Conservation (phyloP, 2,888 invertebrate species). For the Cephus sareptanus region DNA sequence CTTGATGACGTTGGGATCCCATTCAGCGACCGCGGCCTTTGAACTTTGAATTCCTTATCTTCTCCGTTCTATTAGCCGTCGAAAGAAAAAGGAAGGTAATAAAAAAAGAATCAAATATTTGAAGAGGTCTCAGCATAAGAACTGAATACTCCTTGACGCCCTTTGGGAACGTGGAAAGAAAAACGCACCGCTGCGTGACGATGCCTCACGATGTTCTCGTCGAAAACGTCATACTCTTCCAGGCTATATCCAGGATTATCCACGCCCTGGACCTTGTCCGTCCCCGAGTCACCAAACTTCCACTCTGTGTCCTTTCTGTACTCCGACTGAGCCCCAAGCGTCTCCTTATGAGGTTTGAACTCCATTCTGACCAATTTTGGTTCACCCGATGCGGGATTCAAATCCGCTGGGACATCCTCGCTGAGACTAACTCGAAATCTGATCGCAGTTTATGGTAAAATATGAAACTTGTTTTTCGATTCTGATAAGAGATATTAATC, state of each 20-base stretch:
- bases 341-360: not conserved
- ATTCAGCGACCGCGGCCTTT: not conserved
- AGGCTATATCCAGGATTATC: conserved; percentile 2
- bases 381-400: not conserved
- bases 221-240: conserved; percentile 11
- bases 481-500: not conserved
- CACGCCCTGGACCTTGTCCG: not conserved
- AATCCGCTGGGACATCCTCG: conserved; percentile 1
- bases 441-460: not conserved
- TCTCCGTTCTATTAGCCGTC: not conserved
- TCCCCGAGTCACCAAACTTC: not conserved
- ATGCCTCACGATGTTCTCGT: not conserved
- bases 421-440: conserved; percentile 8
- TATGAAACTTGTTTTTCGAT: not conserved
- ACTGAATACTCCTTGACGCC: not conserved
- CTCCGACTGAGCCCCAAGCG: not conserved
- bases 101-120: not conserved
- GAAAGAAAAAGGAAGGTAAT: not conserved
- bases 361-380: not conserved
- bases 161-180: not conserved
- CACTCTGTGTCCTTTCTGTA: not conserved
- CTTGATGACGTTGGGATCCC: not conserved
- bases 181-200: not conserved
- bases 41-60: not conserved
- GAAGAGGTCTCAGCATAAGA: not conserved